Conservation (phyloP, 2,113 vertebrate genomes). For the Kryptolebias marmoratus region DNA sequence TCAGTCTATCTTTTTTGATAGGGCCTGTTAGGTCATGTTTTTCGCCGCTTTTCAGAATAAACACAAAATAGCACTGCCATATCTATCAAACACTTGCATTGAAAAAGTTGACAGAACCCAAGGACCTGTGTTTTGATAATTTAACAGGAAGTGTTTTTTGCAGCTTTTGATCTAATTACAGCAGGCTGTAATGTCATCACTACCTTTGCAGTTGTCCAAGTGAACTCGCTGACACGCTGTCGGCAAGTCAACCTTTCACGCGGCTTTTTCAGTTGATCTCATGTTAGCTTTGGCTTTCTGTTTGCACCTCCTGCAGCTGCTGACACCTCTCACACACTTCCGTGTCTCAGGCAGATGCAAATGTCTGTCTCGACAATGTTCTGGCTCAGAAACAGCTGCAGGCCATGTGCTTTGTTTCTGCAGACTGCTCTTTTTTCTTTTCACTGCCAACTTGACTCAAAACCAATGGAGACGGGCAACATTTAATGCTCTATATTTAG, state of each 20-base stretch:
- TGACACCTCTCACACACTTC: constrained; percentile 54
- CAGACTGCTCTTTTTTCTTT: constrained; percentile 43
- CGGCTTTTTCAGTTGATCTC: constrained; percentile 28
- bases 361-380: constrained; percentile 63
- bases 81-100: not conserved
- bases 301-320: constrained; percentile 46
- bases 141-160: not conserved
- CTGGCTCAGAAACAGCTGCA: constrained; percentile 55
- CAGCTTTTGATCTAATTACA: not conserved
- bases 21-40: constrained; percentile 18
- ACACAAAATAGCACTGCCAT: not conserved
- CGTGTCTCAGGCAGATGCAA: constrained; percentile 63
- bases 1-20: constrained; percentile 25
- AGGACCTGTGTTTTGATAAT: not conserved
- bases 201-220: constrained; percentile 19
- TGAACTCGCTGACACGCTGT: constrained; percentile 26
- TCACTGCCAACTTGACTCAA: constrained; percentile 41
- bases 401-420: constrained; percentile 54
- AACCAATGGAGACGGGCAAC: constrained; percentile 45
- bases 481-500: constrained; percentile 48
- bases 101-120: constrained; percentile 11
- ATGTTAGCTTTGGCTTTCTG: constrained; percentile 47
- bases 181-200: not conserved
- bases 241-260: constrained; percentile 14
- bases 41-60: constrained; percentile 13